These are phyloP conservation scores for Micrasema minimum DNA, from an alignment of 1,140 invertebrate species.

Conservation along the genomic window DNA sequence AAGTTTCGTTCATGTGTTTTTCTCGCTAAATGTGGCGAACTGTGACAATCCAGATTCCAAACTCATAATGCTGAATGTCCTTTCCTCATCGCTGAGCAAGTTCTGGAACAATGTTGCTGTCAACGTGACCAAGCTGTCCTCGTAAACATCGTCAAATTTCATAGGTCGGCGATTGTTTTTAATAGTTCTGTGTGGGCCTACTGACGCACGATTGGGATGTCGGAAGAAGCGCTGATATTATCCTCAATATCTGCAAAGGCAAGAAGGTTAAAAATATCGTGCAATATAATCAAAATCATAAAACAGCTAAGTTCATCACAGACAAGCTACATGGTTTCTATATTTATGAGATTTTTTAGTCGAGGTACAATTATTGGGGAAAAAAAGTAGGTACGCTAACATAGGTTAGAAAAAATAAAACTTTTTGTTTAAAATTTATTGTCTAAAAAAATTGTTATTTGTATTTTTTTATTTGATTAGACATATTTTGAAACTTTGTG, in stretches of 20 bases:
- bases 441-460: no score
- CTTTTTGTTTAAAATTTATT: no score
- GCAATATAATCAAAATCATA: no score
- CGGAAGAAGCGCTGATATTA: slow-evolving; percentile 3
- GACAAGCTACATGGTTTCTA: no score
- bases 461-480: no score
- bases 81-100: slow-evolving; percentile 18
- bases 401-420: no score
- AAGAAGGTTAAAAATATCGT: background rate
- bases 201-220: slow-evolving; percentile 35
- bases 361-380: no score
- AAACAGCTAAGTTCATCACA: no score
- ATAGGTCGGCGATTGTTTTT: slow-evolving; percentile 15
- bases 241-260: slow-evolving; percentile 36
- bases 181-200: slow-evolving; percentile 26
- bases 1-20: slow-evolving; percentile 32
- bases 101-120: slow-evolving; percentile 22
- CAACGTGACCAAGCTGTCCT: background rate
- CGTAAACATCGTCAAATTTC: slow-evolving; percentile 19
- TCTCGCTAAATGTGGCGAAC: slow-evolving; percentile 35
- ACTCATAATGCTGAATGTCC: slow-evolving; percentile 6
- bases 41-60: slow-evolving; percentile 38
- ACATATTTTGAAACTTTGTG: no score
- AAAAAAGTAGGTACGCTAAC: no score
- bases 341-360: no score